phyloP scores from a whole-genome alignment of 2,888 invertebrate genomes.

The Fissipunctia ypsillon region DNA sequence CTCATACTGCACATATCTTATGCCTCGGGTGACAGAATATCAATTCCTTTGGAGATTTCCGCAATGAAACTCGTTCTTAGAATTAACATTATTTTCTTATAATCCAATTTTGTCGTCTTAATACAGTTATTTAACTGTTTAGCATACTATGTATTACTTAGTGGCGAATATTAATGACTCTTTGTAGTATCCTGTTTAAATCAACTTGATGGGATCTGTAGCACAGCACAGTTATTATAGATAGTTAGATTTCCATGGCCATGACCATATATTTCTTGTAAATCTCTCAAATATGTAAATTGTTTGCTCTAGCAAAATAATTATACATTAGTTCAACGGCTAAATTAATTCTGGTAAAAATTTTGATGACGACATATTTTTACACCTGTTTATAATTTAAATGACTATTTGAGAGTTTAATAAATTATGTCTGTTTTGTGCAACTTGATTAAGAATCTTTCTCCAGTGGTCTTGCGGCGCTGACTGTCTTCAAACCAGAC shows the following conservation, averaged over 20 bases:
- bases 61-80: conserved; percentile 60
- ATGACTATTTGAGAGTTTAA: conserved; percentile 2
- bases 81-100: conserved; percentile 71
- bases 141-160: conserved; percentile 48
- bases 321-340: conserved; percentile 38
- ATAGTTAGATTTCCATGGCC: conserved; percentile 9
- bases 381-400: conserved; percentile 10
- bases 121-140: conserved; percentile 76
- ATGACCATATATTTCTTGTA: conserved; percentile 35
- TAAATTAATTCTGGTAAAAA: conserved; percentile 32
- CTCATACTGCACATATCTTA: conserved; percentile 67
- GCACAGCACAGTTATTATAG: conserved; percentile 61
- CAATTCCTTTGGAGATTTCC: conserved; percentile 65
- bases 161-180: conserved; percentile 59
- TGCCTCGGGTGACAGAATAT: conserved; percentile 66
- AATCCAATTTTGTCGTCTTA: conserved; percentile 66
- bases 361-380: conserved; percentile 19
- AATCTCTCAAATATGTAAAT: conserved; percentile 55
- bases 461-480: conserved; percentile 12
- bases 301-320: conserved; percentile 42
- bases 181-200: conserved; percentile 64
- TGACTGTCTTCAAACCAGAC: conserved; percentile 27
- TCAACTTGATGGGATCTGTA: conserved; percentile 41
- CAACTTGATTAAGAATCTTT: conserved; percentile 5
- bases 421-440: conserved; percentile 7